Evolutionary conservation across 2,888 invertebrate genomes (phyloP).

Genomic region (Agrotis ipsilon): DNA sequence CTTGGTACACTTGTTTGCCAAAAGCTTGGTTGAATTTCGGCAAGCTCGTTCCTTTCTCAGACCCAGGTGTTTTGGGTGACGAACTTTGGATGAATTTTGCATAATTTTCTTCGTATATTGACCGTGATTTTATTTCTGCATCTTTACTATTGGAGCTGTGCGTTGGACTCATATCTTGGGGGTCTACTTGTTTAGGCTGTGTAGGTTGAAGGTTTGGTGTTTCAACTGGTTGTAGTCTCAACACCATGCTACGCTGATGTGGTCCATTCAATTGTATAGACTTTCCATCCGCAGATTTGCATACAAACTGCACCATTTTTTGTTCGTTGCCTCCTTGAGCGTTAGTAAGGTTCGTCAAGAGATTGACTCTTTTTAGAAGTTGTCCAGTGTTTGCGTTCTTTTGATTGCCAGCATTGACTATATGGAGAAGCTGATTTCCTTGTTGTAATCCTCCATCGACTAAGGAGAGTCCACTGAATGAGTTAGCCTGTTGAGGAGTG

Average conservation of each 20-base stretch:
- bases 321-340: constrained; percentile 88
- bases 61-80: constrained; percentile 75
- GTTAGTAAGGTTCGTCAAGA: constrained; percentile 87
- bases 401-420: constrained; percentile 86
- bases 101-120: constrained; percentile 90
- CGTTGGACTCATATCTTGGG: constrained; percentile 75
- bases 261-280: constrained; percentile 90
- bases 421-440: constrained; percentile 88
- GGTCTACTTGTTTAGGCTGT: constrained; percentile 74
- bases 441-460: constrained; percentile 86
- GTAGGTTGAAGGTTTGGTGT: constrained; percentile 75
- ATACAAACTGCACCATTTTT: constrained; percentile 92
- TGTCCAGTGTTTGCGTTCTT: constrained; percentile 82
- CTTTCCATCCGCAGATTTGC: constrained; percentile 92
- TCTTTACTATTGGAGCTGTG: constrained; percentile 74
- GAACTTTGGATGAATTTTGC: constrained; percentile 90
- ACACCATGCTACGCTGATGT: constrained; percentile 89
- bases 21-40: constrained; percentile 96
- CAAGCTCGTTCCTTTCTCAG: constrained; percentile 89
- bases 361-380: constrained; percentile 87
- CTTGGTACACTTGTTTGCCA: constrained; percentile 93
- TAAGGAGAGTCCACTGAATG: constrained; percentile 84
- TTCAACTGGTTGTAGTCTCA: constrained; percentile 86
- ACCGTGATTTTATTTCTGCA: constrained; percentile 88
- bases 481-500: constrained; percentile 76